Evolutionary conservation across 2,888 invertebrate species (phyloP).

Genomic region (Cenopis cana): DNA sequence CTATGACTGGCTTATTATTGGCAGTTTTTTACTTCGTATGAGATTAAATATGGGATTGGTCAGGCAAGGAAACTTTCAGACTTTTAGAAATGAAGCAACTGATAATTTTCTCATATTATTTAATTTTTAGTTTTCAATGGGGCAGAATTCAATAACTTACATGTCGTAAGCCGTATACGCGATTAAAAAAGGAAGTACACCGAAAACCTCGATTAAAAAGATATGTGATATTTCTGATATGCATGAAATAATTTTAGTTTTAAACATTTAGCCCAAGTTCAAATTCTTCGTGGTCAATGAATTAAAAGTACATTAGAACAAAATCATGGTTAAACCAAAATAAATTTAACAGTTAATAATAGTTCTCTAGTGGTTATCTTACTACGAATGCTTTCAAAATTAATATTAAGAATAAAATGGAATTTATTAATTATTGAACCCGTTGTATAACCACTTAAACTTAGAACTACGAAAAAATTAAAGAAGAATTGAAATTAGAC

Average conservation of each 20-base stretch:
- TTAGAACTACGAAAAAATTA: neutral
- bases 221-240: slow-evolving; percentile 64
- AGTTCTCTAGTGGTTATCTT: too few species aligned
- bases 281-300: slow-evolving; percentile 16
- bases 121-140: slow-evolving; percentile 47
- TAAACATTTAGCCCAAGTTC: slow-evolving; percentile 45
- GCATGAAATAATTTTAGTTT: slow-evolving; percentile 49
- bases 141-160: slow-evolving; percentile 50
- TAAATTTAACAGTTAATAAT: neutral
- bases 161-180: slow-evolving; percentile 51
- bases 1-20: too few species aligned
- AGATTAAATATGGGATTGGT: neutral
- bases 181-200: slow-evolving; percentile 39
- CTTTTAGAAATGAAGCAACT: slow-evolving; percentile 17
- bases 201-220: slow-evolving; percentile 48
- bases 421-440: neutral
- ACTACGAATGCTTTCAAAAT: neutral
- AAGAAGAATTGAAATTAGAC: slow-evolving; percentile 26
- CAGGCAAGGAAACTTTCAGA: neutral
- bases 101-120: slow-evolving; percentile 32
- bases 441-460: neutral
- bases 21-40: too few species aligned
- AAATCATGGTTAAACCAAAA: neutral
- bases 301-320: neutral
- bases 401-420: neutral